A percentile compares a stretch with the other conserved stretches of the same genome.
These are phyloP conservation scores for Ammodytes marinus DNA, from an alignment of 2,113 vertebrate species.

Conservation along the genomic window DNA sequence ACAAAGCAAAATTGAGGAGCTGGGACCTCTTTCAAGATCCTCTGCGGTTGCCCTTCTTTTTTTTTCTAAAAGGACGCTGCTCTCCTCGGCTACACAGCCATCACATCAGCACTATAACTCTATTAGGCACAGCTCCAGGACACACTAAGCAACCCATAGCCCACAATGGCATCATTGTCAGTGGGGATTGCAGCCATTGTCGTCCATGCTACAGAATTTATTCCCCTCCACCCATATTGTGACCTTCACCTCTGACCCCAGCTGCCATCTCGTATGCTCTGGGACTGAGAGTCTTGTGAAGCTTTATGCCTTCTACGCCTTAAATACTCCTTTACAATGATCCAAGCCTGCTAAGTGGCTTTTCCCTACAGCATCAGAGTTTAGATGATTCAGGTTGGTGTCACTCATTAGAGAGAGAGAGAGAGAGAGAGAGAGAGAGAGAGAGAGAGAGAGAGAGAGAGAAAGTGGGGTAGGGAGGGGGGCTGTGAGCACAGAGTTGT, in stretches of 20 bases:
- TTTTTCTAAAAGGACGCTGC: constrained; percentile 73
- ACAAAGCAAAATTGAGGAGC: constrained; percentile 73
- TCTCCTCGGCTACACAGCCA: constrained; percentile 68
- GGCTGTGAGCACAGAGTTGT: constrained; percentile 43
- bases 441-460: constrained; percentile 18
- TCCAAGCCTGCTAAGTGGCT: constrained; percentile 70
- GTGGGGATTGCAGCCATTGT: constrained; percentile 78
- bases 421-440: background rate
- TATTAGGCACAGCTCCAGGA: constrained; percentile 84
- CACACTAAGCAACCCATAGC: constrained; percentile 75
- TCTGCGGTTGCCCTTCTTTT: constrained; percentile 43
- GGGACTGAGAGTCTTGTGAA: constrained; percentile 54
- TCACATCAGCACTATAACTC: constrained; percentile 83
- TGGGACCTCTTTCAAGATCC: constrained; percentile 70
- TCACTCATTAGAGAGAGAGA: constrained; percentile 39
- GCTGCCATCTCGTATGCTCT: constrained; percentile 74
- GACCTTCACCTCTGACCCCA: constrained; percentile 81
- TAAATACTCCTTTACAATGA: constrained; percentile 66
- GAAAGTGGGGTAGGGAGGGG: background rate
- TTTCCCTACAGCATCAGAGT: constrained; percentile 43
- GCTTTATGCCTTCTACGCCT: constrained; percentile 65
- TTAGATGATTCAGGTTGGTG: constrained; percentile 74
- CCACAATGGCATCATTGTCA: constrained; percentile 84
- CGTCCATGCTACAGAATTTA: constrained; percentile 79
- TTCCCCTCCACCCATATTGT: constrained; percentile 78